Conservation (phyloP, 2,797 vertebrate genomes). For the Pseudocheirus occidentalis region DNA sequence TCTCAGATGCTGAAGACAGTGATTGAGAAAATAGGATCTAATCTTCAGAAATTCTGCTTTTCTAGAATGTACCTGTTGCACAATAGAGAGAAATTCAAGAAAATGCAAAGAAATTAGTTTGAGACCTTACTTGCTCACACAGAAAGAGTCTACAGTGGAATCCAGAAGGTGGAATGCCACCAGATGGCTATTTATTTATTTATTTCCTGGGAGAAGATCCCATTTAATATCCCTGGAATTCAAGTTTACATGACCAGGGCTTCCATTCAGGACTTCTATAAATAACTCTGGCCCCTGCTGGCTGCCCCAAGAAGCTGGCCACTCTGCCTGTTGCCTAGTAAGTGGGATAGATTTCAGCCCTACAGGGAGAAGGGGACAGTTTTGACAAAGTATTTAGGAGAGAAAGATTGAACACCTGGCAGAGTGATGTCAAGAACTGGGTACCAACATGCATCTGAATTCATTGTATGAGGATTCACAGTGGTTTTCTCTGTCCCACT, state of each 20-base stretch:
- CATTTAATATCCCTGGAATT: constrained; percentile 1
- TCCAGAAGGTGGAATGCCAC: not conserved
- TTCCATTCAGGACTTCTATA: not conserved
- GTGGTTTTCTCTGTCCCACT: not conserved
- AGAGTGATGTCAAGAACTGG: not conserved
- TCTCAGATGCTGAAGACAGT: not conserved
- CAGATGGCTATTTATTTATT: not conserved
- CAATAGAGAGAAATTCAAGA: not conserved
- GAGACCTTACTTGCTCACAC: not conserved
- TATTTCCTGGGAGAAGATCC: constrained; percentile 7
- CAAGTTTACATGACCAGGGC: not conserved
- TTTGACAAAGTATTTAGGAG: not conserved
- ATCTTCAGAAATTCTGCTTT: constrained; percentile 36
- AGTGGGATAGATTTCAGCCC: not conserved
- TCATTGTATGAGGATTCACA: not conserved
- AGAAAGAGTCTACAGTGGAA: not conserved
- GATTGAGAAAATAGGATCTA: not conserved
- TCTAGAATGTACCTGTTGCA: not conserved
- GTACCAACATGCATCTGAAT: not conserved
- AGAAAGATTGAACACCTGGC: not conserved
- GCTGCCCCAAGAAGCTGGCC: not conserved
- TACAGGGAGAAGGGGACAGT: not conserved
- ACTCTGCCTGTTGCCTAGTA: not conserved
- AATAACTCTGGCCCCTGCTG: not conserved
- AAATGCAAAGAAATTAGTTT: not conserved